These are phyloP conservation scores for Raja brachyura DNA, from an alignment of 2,113 vertebrate genomes.

Conservation along the genomic window DNA sequence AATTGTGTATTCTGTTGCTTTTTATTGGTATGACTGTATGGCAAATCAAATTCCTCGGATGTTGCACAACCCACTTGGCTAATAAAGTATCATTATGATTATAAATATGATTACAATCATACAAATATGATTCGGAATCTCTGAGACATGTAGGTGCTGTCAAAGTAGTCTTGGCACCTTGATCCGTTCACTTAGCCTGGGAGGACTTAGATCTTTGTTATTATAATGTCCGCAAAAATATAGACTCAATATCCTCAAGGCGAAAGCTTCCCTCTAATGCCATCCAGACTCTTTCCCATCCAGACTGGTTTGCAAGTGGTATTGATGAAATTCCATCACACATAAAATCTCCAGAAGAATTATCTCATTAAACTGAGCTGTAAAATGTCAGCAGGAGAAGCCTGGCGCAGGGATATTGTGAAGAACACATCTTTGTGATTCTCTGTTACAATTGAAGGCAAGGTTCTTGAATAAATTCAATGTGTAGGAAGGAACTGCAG, in stretches of 20 bases:
- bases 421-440: neutral
- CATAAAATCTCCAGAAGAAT: neutral
- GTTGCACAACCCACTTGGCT: too few relatives aligned
- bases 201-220: neutral
- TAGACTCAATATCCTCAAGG: conserved; percentile 4
- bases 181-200: neutral
- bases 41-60: too few relatives aligned
- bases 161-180: neutral
- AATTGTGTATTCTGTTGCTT: too few relatives aligned
- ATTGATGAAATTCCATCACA: conserved; percentile 17
- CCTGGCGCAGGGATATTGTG: neutral
- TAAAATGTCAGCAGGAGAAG: neutral
- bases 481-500: too few relatives aligned
- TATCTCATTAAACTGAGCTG: neutral
- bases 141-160: neutral
- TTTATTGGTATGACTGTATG: too few relatives aligned
- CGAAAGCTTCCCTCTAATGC: neutral
- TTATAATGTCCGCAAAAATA: neutral
- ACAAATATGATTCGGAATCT: neutral
- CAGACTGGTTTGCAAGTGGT: neutral
- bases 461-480: neutral
- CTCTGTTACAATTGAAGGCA: conserved; percentile 1
- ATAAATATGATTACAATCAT: too few relatives aligned
- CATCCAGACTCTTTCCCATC: conserved; percentile 6
- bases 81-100: too few relatives aligned